phyloP scores from a whole-genome alignment of 2,888 invertebrate genomes.

The Cosmorhoe ocellata region DNA sequence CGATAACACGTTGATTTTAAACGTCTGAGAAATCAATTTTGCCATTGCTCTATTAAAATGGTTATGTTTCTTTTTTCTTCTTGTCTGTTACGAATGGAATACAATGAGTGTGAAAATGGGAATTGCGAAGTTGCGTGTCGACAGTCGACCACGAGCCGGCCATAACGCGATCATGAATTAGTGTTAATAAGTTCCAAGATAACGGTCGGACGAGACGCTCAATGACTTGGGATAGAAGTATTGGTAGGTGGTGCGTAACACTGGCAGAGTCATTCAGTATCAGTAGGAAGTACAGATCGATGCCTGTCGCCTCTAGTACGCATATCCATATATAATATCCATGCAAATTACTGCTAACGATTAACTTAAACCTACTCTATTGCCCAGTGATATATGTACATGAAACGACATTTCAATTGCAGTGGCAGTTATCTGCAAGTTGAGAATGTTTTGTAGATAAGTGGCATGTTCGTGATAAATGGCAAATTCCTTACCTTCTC shows the following conservation, averaged over 20 bases:
- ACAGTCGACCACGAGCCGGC: slow-evolving; percentile 37
- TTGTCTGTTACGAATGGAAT: slow-evolving; percentile 29
- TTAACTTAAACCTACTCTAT: slow-evolving; percentile 12
- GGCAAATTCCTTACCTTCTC: slow-evolving; percentile 89
- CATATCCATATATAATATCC: too few relatives aligned
- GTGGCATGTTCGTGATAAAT: slow-evolving; percentile 64
- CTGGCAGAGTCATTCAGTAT: slow-evolving; percentile 9
- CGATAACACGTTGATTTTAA: slow-evolving; percentile 46
- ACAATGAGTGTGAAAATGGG: slow-evolving; percentile 56
- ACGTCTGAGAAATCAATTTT: slow-evolving; percentile 47
- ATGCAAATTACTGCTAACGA: slow-evolving; percentile 7
- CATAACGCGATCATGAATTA: slow-evolving; percentile 72
- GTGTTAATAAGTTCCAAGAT: slow-evolving; percentile 62
- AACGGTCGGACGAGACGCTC: slow-evolving; percentile 51
- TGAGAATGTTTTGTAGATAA: slow-evolving; percentile 51
- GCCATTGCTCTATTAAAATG: slow-evolving; percentile 39
- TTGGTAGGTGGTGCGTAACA: slow-evolving; percentile 37
- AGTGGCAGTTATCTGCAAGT: slow-evolving; percentile 43
- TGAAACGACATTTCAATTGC: slow-evolving; percentile 39
- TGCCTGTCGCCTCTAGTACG: slow-evolving; percentile 15
- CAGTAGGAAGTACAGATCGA: neutral
- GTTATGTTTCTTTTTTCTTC: slow-evolving; percentile 39
- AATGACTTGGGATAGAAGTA: slow-evolving; percentile 39
- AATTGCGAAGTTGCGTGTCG: slow-evolving; percentile 66
- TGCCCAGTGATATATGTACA: slow-evolving; percentile 14